Evolutionary conservation across 37 sponge, comb jelly and placozoan species (phyloP), one percentile per base, ranked within the genome.

Genomic region (Bolinopsis microptera): DNA sequence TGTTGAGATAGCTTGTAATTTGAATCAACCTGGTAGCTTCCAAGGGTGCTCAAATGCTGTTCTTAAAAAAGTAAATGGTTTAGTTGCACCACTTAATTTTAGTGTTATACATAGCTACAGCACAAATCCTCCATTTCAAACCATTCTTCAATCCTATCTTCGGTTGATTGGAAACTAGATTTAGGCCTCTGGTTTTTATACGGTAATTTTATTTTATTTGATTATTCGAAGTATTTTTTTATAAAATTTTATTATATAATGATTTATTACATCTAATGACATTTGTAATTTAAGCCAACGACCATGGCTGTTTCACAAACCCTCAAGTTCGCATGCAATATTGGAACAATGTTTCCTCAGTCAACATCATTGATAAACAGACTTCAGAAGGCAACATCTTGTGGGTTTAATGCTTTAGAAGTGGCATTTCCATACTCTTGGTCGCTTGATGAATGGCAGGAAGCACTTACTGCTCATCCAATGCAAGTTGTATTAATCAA

Each of bases 121-220:
- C 30, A 86, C 90, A 30, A 86, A 86, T 41, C 90, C 90, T 23
- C 90, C 90, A 41, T 86, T 86, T 41, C 48, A 77, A 8, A n/a
- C 25, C 30, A 70, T 70, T 26, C 74, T 70, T 22, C 5, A n/a
- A n/a, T 28, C 74, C 25, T 70, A 70, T 70, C 74, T 70, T 70
- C 28, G 21, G 9, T 48, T 48, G 61, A 48, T 48, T 18, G 13
- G 13, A 5, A 5, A 13, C 61, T 48, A 48, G 61, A 48, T 18
- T 48, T 48, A 48, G 13, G 9, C 61, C 61, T 18, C 5, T 48
- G 9, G 61, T 18, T 48, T 48, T 13, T 48, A 48, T n/a, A n/a
- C n/a, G n/a, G n/a, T n/a, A n/a, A n/a, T n/a, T n/a, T n/a, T n/a
- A n/a, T n/a, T n/a, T n/a, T n/a, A n/a, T n/a, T n/a, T n/a, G n/a